Evolutionary conservation across 2,888 invertebrate species (phyloP).

Genomic region (Callosobruchus maculatus): DNA sequence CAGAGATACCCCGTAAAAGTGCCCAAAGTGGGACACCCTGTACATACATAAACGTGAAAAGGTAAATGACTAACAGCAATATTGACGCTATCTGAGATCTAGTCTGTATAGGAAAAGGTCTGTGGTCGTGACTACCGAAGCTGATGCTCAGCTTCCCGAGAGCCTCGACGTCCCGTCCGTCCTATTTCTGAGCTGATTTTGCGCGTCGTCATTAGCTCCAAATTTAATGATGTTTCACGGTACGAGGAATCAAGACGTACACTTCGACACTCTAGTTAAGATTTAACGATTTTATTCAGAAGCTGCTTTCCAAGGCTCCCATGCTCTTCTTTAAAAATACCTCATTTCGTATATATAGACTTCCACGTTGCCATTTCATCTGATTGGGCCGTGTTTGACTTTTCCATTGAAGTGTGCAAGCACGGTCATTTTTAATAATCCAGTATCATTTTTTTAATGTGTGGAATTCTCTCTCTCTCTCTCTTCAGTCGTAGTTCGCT

Average conservation of each 20-base stretch:
- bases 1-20: too few relatives aligned
- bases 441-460: too few relatives aligned
- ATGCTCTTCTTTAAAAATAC: not conserved
- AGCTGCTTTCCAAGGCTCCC: not conserved
- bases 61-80: too few relatives aligned
- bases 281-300: conserved; percentile 37
- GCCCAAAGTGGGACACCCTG: too few relatives aligned
- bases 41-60: too few relatives aligned
- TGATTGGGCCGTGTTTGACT: not conserved
- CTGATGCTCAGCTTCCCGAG: not conserved
- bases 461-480: too few relatives aligned
- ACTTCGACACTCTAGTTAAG: conserved; percentile 36
- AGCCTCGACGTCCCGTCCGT: not conserved
- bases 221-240: conserved; percentile 43
- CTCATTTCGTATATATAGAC: not conserved
- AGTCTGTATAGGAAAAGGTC: not conserved
- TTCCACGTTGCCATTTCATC: not conserved
- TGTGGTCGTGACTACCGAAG: not conserved
- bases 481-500: too few relatives aligned
- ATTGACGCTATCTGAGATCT: not conserved
- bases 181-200: conserved; percentile 19
- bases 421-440: too few relatives aligned
- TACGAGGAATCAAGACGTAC: conserved; percentile 34
- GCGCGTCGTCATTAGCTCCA: conserved; percentile 36
- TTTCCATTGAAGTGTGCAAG: not conserved